Evolutionary conservation across 2,888 invertebrate species (phyloP).

Genomic region (Cremastobaeus sp.): DNA sequence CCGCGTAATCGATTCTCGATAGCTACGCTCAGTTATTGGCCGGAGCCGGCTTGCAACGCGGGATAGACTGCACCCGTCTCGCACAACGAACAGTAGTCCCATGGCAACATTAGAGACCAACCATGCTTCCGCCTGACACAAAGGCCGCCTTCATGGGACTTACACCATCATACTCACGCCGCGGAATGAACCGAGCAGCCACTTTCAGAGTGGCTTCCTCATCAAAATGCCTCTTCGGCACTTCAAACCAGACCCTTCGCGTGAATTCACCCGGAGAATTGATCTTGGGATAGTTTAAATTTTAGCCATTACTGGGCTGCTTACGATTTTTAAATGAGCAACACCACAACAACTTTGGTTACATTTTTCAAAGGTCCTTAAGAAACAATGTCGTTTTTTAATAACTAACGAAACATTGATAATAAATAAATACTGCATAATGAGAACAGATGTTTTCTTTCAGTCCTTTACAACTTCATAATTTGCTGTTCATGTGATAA

Average conservation of each 20-base stretch:
- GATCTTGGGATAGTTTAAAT: slow-evolving; percentile 44
- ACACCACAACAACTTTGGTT: too few relatives aligned
- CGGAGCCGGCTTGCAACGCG: slow-evolving; percentile 38
- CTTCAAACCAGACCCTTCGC: slow-evolving; percentile 57
- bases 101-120: slow-evolving; percentile 71
- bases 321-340: slow-evolving; percentile 26
- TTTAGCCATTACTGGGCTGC: slow-evolving; percentile 32
- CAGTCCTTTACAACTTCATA: too few relatives aligned
- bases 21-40: slow-evolving; percentile 59
- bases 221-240: slow-evolving; percentile 56
- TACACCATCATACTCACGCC: slow-evolving; percentile 60
- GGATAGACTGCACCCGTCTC: slow-evolving; percentile 55
- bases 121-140: slow-evolving; percentile 75
- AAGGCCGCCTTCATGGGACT: slow-evolving; percentile 74
- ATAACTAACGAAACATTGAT: too few relatives aligned
- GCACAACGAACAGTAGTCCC: slow-evolving; percentile 59
- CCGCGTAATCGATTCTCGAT: slow-evolving; percentile 61
- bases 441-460: too few relatives aligned
- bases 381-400: too few relatives aligned
- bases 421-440: too few relatives aligned
- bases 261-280: slow-evolving; percentile 47
- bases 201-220: slow-evolving; percentile 58
- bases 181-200: slow-evolving; percentile 50
- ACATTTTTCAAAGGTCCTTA: too few relatives aligned
- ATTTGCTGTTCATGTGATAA: too few relatives aligned